Evolutionary conservation across 2,888 invertebrate genomes (phyloP), one percentile per base, ranked within the genome.

Genomic region (Calephelis perditalis): DNA sequence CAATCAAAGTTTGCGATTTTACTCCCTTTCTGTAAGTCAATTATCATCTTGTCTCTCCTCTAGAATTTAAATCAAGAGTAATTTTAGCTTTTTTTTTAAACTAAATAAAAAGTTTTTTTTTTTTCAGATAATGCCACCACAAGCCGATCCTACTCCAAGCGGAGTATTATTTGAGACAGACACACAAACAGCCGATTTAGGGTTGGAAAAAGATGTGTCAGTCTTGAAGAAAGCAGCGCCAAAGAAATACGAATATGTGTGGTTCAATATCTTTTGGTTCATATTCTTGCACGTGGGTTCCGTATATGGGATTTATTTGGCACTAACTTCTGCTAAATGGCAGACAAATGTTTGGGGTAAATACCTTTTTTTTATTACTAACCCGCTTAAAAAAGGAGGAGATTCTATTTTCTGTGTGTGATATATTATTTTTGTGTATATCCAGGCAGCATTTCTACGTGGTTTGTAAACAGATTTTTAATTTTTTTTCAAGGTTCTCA

Each of bases 191-290:
- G 69, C 86, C 8, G 93, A 93, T 72, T 85, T 93, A 12, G 93
- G 92, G 0, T 76, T 93, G 7, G 91, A 79, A 54, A 92, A 92
- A 76, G 92, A 93, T 67, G 91, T 93, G 11, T 86, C 88, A 0
- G 79, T 81, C 9, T 74, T 92, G 59, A 93, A 92, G 70, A 82
- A 86, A 7, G 91, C 92, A 0, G 82, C 91, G 0, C 84, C 90
- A 0, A 84, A 83, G 64, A 90, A 92, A 71, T 77, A 91, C 60
- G 82, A 92, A 69, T 81, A 94, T 49, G 95, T 95, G 4, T 96
- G 95, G 95, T 91, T 93, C 71, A 96, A 95, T 73, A 94, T 96
- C 46, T 74, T 92, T 5, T 91, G 94, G 72, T 95, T 96, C 74
- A 72, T 85, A 0, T 94, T 92, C 68, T 86, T 96, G 35, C 95